Conservation (phyloP, 2,888 invertebrate species). For the Trimorus sp. region DNA sequence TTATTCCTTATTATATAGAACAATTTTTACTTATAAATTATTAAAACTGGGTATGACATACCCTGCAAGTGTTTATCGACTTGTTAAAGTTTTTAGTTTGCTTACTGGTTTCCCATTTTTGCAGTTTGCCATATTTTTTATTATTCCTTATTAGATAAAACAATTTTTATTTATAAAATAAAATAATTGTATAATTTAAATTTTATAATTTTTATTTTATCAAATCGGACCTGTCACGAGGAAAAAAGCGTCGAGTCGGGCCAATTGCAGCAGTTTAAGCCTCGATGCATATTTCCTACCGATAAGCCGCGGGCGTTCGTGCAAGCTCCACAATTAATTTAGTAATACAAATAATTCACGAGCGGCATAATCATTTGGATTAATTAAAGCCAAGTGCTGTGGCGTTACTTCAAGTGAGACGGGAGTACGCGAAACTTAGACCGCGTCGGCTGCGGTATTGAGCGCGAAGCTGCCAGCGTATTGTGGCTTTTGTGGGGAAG, state of each 20-base stretch:
- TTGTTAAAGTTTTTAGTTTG: no score
- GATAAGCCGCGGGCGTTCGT: constrained; percentile 38
- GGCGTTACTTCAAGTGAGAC: constrained; percentile 67
- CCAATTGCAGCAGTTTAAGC: constrained; percentile 4
- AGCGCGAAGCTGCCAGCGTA: constrained; percentile 58
- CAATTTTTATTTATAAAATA: no score
- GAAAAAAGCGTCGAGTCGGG: constrained; percentile 12
- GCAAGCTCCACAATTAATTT: constrained; percentile 75
- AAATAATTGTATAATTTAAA: no score
- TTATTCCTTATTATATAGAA: no score
- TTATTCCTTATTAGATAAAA: no score
- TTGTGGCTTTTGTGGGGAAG: constrained; percentile 54
- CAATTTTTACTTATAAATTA: no score
- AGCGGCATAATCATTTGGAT: constrained; percentile 77
- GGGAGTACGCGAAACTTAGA: constrained; percentile 63
- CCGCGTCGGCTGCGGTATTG: constrained; percentile 54
- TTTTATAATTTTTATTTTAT: no score
- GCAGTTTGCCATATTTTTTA: no score
- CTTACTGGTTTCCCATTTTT: no score
- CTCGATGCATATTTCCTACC: constrained; percentile 20
- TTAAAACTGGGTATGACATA: no score
- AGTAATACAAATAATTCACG: constrained; percentile 75
- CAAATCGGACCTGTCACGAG: background rate
- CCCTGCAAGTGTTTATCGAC: no score
- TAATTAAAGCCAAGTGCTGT: constrained; percentile 76